Base-by-base conservation (phyloP, 2,888 invertebrate species). In the Idaea aversata region DNA sequence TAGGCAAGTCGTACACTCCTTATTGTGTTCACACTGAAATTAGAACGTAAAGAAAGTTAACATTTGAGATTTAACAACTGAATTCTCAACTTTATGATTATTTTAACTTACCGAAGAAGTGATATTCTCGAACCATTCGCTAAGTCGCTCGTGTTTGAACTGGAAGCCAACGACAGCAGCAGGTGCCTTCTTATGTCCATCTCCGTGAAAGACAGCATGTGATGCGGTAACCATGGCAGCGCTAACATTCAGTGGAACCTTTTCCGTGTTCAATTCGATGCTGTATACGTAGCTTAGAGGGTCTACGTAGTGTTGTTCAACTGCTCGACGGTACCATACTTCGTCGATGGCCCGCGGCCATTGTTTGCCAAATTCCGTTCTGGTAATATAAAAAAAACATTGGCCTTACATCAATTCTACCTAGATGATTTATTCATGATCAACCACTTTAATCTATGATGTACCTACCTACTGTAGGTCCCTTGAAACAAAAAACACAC, bases 241-340 rank as follows among this genome's bases (percentile, higher is more conserved):
- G 69, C 94, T 94, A 57, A 95, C 94, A 68, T 95, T 94, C 16
- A 93, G 85, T 0, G 91, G 91, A 5, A 85, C 83, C 75, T 88
- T 90, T 63, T 86, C 87, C 0, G 91, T 89, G 74, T 82, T 90
- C 58, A 90, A 72, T 7, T 91, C 90, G 1, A 87, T 86, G 67
- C 91, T 91, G 86, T 97, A 98, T 0, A 98, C 97, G 83, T 97
- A 98, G 77, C 97, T 97, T 38, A 95, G 94, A 0, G 96, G 95
- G 72, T 97, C 91, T 15, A 96, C 92, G 80, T 96, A 96, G 87
- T 97, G 95, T 77, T 97, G 97, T 75, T 98, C 97, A 0, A 98
- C 97, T 0, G 98, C 97, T 15, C 97, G 94, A 70, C 95, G 95
- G 84, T 98, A 98, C 97, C 97, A 98, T 16, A 96, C 94, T 85